A percentile compares a stretch with the other conserved stretches of the same genome.
These are phyloP conservation scores for Drosophila diplacantha DNA, from an alignment of 2,888 invertebrate species.

Conservation along the genomic window DNA sequence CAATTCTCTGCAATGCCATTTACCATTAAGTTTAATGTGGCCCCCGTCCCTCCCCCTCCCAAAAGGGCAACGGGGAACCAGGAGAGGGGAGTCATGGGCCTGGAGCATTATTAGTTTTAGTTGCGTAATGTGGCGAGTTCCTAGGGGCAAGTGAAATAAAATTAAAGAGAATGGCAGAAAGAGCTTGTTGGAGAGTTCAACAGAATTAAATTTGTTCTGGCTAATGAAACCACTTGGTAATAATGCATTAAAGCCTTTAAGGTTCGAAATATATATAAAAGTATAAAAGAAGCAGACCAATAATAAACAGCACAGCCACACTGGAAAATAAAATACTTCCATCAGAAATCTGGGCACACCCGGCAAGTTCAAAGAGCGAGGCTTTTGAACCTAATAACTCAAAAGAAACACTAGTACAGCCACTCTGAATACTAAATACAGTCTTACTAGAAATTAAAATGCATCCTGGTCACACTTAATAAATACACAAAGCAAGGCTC, in stretches of 20 bases:
- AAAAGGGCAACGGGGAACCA: background rate
- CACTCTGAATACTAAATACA: too few relatives aligned
- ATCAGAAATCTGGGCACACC: background rate
- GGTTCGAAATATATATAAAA: background rate
- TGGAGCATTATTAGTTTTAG: conserved; percentile 30
- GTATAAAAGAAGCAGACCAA: background rate
- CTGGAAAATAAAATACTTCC: too few relatives aligned
- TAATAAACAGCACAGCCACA: background rate
- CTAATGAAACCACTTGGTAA: background rate
- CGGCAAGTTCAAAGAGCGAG: too few relatives aligned
- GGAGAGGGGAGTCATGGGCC: background rate
- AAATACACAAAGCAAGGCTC: too few relatives aligned
- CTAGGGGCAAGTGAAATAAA: conserved; percentile 1
- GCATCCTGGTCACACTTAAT: too few relatives aligned
- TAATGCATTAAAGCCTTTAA: background rate
- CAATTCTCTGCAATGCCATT: conserved; percentile 45
- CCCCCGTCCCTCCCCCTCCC: background rate
- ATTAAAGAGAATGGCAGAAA: conserved; percentile 8
- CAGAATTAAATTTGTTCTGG: conserved; percentile 1
- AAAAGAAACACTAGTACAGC: too few relatives aligned
- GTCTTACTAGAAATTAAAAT: too few relatives aligned
- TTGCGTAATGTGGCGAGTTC: conserved; percentile 22
- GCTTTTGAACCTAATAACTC: too few relatives aligned
- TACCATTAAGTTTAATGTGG: conserved; percentile 34
- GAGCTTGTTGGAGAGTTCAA: background rate